phyloP scores from a whole-genome alignment of 1,140 invertebrate species.

The Magallana angulata region DNA sequence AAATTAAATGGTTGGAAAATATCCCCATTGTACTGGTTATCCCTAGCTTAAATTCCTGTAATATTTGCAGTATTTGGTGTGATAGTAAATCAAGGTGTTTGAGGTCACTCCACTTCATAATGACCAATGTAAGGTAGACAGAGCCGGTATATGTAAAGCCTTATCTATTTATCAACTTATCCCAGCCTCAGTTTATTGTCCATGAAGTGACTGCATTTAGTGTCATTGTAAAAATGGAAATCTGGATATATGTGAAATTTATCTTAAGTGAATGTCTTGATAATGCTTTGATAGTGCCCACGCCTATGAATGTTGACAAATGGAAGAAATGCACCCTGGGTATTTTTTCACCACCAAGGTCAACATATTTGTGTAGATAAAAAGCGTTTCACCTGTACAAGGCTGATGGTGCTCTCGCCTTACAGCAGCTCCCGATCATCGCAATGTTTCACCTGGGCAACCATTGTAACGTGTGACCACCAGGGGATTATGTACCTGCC shows the following conservation, averaged over 20 bases:
- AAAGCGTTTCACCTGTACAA: slow-evolving; percentile 1
- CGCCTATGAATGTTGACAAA: slow-evolving; percentile 15
- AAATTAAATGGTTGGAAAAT: too few species aligned
- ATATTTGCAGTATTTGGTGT: slow-evolving; percentile 5
- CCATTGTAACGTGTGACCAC: neutral
- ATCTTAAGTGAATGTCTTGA: neutral
- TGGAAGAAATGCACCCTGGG: slow-evolving; percentile 16
- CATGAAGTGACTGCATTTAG: neutral
- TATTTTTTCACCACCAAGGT: slow-evolving; percentile 22
- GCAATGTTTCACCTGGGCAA: neutral
- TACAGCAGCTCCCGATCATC: neutral
- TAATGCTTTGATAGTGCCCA: neutral
- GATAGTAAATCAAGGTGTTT: neutral
- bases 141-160: neutral
- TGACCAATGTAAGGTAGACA: neutral
- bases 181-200: neutral
- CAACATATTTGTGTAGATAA: neutral
- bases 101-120: slow-evolving; percentile 20
- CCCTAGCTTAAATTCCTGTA: slow-evolving; percentile 14
- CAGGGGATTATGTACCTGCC: neutral
- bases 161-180: neutral
- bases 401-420: neutral
- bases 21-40: neutral
- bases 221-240: neutral
- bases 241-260: neutral